Evolutionary conservation across 2,888 invertebrate species (phyloP), one percentile per base, ranked within the genome.

Genomic region (Steinernema carpocapsae): DNA sequence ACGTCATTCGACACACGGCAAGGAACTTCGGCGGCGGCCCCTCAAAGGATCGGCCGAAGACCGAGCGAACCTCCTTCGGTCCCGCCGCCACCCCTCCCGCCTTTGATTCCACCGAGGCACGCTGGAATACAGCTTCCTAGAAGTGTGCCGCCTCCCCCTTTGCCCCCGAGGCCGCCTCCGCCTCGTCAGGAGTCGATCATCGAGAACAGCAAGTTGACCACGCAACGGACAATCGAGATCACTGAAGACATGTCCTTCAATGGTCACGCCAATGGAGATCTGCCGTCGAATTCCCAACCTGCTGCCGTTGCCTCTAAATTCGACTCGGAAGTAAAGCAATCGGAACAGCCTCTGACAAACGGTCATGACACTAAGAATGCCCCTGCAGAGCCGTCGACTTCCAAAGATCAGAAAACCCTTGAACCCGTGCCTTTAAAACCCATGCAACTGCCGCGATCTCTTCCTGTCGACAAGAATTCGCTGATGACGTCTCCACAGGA

Each of bases 1-100:
- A 78, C 79, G 0, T 73, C 78, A 7, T 78, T 81, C 48, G 82
- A 81, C 52, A 75, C 77, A 24, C 64, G 83, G 7, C 74, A 74
- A 59, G 70, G 59, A 32, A 64, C 70, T 17, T 64, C 64, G 19
- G 22, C 32, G 45, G 74, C 22, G 43, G 74, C 48, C 32, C 74
- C 24, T 14, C 37, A 64, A 32, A 64, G 32, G 17, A 29, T 64
- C 10, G 64, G 32, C 3, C 22, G 64, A 32, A 4, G 64, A 32
- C 64, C 64, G 6, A 51, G 46, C 46, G 73, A 32, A 14, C 70
- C 76, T 29, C 73, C 76, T 3, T 64, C 46, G n/a, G 51, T 32
- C 71, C 70, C 72, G 29, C 72, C 52, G 1, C 59, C 37, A 19
- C 46, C 75, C 7, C 70, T 56, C 6, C 77, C 75, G 3, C 77